Conservation (phyloP, 2,888 invertebrate genomes). For the Eupeodes luniger region DNA sequence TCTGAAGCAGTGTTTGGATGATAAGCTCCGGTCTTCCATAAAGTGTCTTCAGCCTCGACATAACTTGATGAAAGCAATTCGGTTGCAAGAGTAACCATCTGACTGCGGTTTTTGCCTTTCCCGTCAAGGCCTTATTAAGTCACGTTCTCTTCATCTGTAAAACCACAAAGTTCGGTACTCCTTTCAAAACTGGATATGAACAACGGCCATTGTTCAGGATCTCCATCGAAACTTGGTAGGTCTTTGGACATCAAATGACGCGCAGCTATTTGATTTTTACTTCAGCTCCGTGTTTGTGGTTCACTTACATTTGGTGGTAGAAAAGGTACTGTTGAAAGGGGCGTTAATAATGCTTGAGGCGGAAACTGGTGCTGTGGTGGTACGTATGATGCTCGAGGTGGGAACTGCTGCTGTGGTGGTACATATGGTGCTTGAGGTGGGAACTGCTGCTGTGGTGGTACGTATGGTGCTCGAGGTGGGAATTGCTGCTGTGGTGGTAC, state of each 20-base stretch:
- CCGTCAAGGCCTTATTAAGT: too few relatives aligned
- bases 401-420: not conserved
- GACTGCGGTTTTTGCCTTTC: not conserved
- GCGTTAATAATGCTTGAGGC: not conserved
- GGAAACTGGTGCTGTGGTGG: not conserved
- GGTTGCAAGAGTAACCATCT: conserved; percentile 10
- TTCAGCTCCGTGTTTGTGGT: not conserved
- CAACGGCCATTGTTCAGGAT: conserved; percentile 2
- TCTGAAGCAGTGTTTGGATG: conserved; percentile 2
- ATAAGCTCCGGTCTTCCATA: conserved; percentile 16
- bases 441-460: not conserved
- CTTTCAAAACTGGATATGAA: too few relatives aligned
- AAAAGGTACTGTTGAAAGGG: not conserved
- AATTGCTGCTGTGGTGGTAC: too few relatives aligned
- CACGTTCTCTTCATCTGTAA: too few relatives aligned
- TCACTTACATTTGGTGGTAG: not conserved
- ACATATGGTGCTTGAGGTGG: conserved; percentile 4
- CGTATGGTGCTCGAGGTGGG: too few relatives aligned
- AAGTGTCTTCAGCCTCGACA: not conserved
- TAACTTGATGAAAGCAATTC: not conserved
- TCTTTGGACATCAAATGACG: conserved; percentile 12
- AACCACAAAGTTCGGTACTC: too few relatives aligned
- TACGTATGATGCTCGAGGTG: not conserved
- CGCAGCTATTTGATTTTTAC: conserved; percentile 10
- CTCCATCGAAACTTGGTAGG: not conserved